A percentile compares a stretch with the other conserved stretches of the same genome.
Evolutionary conservation across 1,140 invertebrate genomes (phyloP).

Genomic region (Trypoxylus dichotomus): DNA sequence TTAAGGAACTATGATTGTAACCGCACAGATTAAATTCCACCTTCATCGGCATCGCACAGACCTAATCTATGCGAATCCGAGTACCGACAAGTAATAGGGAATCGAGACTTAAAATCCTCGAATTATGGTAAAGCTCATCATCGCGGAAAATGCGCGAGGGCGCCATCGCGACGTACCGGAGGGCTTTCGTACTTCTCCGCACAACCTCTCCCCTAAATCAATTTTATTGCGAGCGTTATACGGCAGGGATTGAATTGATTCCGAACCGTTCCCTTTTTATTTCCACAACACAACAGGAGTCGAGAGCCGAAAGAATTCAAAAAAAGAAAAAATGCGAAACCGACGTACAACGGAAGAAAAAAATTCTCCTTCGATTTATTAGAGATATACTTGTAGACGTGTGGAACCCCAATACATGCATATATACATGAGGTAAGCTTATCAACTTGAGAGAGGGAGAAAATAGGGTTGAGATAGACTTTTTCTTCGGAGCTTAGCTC

Average conservation of each 20-base stretch:
- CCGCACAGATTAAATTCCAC: no score
- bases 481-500: background rate
- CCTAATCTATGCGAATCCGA: no score
- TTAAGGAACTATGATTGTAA: no score
- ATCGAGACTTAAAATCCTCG: background rate
- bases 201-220: background rate
- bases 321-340: background rate
- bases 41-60: no score
- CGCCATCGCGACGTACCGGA: background rate
- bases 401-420: background rate
- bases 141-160: background rate
- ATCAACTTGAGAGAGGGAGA: background rate
- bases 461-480: background rate
- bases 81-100: background rate
- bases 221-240: background rate
- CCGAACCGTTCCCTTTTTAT: background rate
- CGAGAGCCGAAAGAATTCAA: background rate
- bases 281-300: background rate
- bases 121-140: background rate
- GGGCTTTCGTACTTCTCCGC: background rate
- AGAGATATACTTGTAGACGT: background rate
- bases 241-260: constrained; percentile 5
- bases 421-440: background rate
- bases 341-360: background rate
- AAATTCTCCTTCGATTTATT: background rate